Conservation (phyloP, 2,113 vertebrate species). For the Clarias batrachus region DNA sequence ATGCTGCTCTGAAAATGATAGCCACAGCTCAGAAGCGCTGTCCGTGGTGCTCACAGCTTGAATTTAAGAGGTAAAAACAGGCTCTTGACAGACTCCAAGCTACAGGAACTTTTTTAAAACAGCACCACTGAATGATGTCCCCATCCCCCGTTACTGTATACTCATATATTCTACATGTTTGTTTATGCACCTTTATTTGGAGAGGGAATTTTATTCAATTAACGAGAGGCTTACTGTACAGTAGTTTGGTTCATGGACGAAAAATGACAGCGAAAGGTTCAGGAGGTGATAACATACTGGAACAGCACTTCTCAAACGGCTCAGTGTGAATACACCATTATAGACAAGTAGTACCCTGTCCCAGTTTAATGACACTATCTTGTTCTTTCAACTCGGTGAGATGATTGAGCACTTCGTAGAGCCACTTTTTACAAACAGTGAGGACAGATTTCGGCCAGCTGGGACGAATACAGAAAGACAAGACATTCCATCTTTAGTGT, state of each 20-base stretch:
- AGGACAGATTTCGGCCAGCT: background rate
- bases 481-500: background rate
- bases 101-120: background rate
- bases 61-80: background rate
- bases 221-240: background rate
- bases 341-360: background rate
- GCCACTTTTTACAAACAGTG: background rate
- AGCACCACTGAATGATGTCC: background rate
- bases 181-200: background rate
- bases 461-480: background rate
- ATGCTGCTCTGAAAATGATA: background rate
- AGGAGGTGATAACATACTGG: background rate
- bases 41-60: background rate
- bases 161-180: background rate
- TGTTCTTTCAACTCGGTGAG: background rate
- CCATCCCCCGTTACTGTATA: background rate
- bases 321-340: background rate
- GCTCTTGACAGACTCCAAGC: background rate
- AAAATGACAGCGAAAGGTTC: background rate
- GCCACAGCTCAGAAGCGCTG: background rate
- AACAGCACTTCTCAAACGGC: background rate
- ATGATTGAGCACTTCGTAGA: background rate
- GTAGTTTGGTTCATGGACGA: background rate
- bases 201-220: background rate
- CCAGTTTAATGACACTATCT: background rate